Conservation (phyloP, 2,797 vertebrate genomes). For the Xyrichtys novacula region DNA sequence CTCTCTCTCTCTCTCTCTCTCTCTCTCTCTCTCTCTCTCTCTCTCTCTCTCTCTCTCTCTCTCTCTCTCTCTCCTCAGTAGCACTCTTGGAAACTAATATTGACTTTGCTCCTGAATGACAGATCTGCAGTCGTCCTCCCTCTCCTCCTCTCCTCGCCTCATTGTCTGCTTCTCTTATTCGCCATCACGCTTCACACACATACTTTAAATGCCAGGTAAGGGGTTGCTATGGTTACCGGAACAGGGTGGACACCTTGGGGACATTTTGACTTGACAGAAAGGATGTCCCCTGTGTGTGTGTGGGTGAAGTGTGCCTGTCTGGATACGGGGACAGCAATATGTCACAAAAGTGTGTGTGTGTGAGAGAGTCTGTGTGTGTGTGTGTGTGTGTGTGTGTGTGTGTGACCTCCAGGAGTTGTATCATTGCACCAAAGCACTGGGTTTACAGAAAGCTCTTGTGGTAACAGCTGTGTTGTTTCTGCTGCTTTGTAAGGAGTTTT, state of each 20-base stretch:
- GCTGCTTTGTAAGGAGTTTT: conserved; percentile 37
- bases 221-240: conserved; percentile 73
- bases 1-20: not conserved
- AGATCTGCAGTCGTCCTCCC: conserved; percentile 48
- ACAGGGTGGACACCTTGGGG: conserved; percentile 66
- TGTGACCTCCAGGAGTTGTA: conserved; percentile 16
- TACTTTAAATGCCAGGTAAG: conserved; percentile 76
- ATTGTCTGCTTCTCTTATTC: conserved; percentile 70
- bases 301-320: conserved; percentile 28
- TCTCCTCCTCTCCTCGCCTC: conserved; percentile 44
- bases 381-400: conserved; percentile 35
- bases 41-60: conserved; percentile 34
- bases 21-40: conserved; percentile 30
- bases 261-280: conserved; percentile 69
- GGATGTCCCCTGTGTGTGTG: conserved; percentile 57
- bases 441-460: conserved; percentile 39
- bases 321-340: conserved; percentile 13
- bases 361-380: conserved; percentile 20
- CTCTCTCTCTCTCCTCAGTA: conserved; percentile 25
- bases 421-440: conserved; percentile 7
- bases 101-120: conserved; percentile 73
- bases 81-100: conserved; percentile 72
- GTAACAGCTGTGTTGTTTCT: conserved; percentile 36
- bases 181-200: conserved; percentile 66
- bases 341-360: conserved; percentile 28